Evolutionary conservation across 2,888 invertebrate genomes (phyloP).

Genomic region (Drosophila mimetica): DNA sequence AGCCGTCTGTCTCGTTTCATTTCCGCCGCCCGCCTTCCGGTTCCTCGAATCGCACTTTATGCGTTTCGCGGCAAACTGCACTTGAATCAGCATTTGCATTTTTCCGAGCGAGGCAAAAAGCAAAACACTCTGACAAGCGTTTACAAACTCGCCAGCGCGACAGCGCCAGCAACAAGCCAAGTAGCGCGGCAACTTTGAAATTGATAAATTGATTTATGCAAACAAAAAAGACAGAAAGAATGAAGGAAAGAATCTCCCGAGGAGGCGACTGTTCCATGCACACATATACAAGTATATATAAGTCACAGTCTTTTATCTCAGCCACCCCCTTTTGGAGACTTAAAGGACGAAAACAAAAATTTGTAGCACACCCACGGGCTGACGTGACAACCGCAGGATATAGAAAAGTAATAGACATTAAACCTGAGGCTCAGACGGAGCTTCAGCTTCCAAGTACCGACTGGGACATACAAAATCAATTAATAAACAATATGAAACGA

Average conservation of each 20-base stretch:
- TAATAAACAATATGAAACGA: slow-evolving; percentile 38
- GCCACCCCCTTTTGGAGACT: slow-evolving; percentile 13
- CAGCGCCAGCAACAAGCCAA: slow-evolving; percentile 55
- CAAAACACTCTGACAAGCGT: slow-evolving; percentile 77
- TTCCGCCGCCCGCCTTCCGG: slow-evolving; percentile 14
- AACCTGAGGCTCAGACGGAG: slow-evolving; percentile 19
- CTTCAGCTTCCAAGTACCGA: not conserved
- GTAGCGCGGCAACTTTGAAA: slow-evolving; percentile 64
- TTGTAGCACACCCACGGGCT: not conserved
- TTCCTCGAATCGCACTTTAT: slow-evolving; percentile 58
- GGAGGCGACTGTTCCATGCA: slow-evolving; percentile 5
- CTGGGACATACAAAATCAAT: slow-evolving; percentile 39
- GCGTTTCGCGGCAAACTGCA: slow-evolving; percentile 58
- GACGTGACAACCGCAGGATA: slow-evolving; percentile 4
- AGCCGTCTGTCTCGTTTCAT: slow-evolving; percentile 27
- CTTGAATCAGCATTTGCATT: slow-evolving; percentile 72
- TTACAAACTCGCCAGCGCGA: slow-evolving; percentile 69
- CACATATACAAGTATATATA: slow-evolving; percentile 43
- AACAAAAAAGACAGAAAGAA: slow-evolving; percentile 40
- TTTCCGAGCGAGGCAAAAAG: slow-evolving; percentile 59
- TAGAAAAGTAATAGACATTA: not conserved
- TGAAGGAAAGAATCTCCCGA: slow-evolving; percentile 12
- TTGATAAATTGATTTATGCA: slow-evolving; percentile 79
- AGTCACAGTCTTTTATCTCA: not conserved
- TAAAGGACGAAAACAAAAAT: slow-evolving; percentile 10